Percentiles rank a stretch among this genome's conserved stretches.
These are phyloP conservation scores for Drosophila fulvimacula DNA, from an alignment of 2,888 invertebrate genomes.

Conservation along the genomic window DNA sequence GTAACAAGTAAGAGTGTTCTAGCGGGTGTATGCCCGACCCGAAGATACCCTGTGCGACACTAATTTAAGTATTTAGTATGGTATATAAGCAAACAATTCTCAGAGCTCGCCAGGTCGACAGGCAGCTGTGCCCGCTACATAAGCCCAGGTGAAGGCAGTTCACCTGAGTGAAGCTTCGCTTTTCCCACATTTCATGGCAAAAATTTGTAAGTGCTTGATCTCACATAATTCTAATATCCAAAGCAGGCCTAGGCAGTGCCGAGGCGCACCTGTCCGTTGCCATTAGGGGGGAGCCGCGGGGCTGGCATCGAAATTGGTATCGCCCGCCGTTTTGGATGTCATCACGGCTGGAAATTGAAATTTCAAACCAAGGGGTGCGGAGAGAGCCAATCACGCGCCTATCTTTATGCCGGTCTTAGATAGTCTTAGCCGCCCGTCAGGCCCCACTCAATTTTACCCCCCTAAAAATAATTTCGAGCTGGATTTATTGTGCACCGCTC, in stretches of 20 bases:
- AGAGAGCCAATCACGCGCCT: slow-evolving; percentile 64
- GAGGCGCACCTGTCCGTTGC: slow-evolving; percentile 65
- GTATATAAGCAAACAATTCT: no score
- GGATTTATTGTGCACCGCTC: slow-evolving; percentile 66
- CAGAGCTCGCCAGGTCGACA: no score
- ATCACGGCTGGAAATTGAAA: slow-evolving; percentile 74
- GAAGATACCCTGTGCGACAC: background rate
- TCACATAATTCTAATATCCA: slow-evolving; percentile 9
- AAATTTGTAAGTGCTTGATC: slow-evolving; percentile 8
- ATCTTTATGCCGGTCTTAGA: slow-evolving; percentile 35
- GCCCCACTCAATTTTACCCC: background rate
- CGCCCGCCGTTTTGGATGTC: slow-evolving; percentile 57
- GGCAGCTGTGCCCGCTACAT: no score
- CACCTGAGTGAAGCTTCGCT: no score
- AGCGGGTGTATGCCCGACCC: background rate
- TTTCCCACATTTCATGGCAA: background rate
- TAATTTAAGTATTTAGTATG: background rate
- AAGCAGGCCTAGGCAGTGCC: slow-evolving; percentile 1
- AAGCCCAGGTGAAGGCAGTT: no score
- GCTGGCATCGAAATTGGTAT: slow-evolving; percentile 51
- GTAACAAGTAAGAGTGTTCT: slow-evolving; percentile 15
- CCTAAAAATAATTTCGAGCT: slow-evolving; percentile 66
- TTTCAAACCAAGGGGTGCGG: slow-evolving; percentile 29
- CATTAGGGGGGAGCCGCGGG: slow-evolving; percentile 43
- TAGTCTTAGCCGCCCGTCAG: background rate